Conservation (phyloP, 2,888 invertebrate species). For the Notodonta dromedarius region DNA sequence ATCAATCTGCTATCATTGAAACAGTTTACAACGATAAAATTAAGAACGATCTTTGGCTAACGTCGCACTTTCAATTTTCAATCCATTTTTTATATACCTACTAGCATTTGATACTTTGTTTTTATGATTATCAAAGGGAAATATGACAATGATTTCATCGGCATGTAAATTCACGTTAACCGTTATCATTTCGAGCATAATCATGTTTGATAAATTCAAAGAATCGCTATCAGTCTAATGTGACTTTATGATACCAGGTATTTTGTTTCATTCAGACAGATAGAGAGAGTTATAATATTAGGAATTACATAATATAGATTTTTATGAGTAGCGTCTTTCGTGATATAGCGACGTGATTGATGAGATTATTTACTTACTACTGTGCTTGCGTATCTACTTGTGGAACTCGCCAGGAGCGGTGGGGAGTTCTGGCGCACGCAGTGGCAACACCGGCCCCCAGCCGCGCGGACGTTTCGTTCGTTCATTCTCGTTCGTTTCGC, state of each 20-base stretch:
- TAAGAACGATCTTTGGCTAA: neutral
- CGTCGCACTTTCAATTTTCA: neutral
- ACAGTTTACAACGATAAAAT: neutral
- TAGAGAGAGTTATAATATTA: constrained; percentile 46
- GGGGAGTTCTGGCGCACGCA: constrained; percentile 62
- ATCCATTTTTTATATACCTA: neutral
- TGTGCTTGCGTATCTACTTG: constrained; percentile 32
- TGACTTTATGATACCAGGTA: neutral
- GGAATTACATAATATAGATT: constrained; percentile 34
- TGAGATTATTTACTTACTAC: constrained; percentile 40
- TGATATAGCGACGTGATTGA: constrained; percentile 45
- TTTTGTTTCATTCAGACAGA: constrained; percentile 18
- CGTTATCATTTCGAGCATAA: constrained; percentile 26
- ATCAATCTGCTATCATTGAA: no score
- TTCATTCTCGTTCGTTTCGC: constrained; percentile 51
- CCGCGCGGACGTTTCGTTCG: constrained; percentile 67
- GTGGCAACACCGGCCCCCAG: constrained; percentile 78
- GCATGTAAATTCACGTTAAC: constrained; percentile 9
- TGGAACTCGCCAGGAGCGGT: constrained; percentile 49
- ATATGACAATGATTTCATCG: constrained; percentile 16
- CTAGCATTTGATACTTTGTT: constrained; percentile 7
- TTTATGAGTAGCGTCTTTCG: constrained; percentile 44
- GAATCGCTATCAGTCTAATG: neutral
- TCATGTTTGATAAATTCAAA: constrained; percentile 14
- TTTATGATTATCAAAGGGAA: constrained; percentile 15